Evolutionary conservation across 2,888 invertebrate species (phyloP), one percentile per base, ranked within the genome.

Genomic region (Blomia tropicalis): DNA sequence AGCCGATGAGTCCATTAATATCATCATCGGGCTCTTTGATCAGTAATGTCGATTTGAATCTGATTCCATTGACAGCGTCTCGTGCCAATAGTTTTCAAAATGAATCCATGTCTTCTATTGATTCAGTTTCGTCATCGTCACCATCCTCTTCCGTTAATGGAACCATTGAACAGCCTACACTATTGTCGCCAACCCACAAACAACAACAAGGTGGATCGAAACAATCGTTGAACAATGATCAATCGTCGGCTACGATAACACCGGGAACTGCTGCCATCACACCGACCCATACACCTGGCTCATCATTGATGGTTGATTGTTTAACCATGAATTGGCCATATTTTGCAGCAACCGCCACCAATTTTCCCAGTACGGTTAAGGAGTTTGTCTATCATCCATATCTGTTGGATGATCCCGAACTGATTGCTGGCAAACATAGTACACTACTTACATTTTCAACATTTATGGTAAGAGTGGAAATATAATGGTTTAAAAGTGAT

Each of bases 371-470:
- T 14, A 27, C 27, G 25, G 14, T 56, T 14, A n/a, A 56, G 29
- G 36, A 63, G 19, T 19, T 56, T 2, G 58, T 58, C 3, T 66
- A 64, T 41, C 66, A 66, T 58, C 62, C 66, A 23, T 86, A 87
- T 74, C 80, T 90, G 61, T 76, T 95, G 64, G 95, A 95, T 73
- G 92, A 95, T 76, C 93, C 93, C 1, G 77, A 75, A 67, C 68
- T 77, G 61, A 73, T 73, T 64, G 74, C 75, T 53, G 77, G 77
- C 25, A 75, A 75, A 63, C 76, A 77, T 67, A 71, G 76, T 58
- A 78, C 77, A 25, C 71, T 77, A 25, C 71, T 78, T 51, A 73
- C 74, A 23, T 76, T 77, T 67, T 70, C 75, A 7, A 76, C 76
- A 4, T 77, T 76, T 66, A 71, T 77, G 70, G 77, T 77, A 67